phyloP scores from a whole-genome alignment of 2,113 vertebrate genomes.

The Catharus bicknelli region DNA sequence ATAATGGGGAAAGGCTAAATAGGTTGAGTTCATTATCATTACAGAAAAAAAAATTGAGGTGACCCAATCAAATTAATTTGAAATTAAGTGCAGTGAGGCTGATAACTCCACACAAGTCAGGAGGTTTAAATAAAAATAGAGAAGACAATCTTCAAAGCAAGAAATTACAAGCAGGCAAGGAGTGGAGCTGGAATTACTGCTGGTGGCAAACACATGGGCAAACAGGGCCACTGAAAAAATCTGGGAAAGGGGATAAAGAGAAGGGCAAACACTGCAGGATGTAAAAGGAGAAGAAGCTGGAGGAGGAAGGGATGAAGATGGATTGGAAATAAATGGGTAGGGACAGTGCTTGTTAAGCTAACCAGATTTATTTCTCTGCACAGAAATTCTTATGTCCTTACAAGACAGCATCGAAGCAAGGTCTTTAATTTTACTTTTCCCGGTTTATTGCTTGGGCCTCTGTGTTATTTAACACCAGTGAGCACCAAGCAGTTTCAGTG shows the following conservation, averaged over 20 bases:
- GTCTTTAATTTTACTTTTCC: constrained; percentile 55
- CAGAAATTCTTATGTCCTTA: constrained; percentile 38
- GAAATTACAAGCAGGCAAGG: neutral
- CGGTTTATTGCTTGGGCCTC: constrained; percentile 29
- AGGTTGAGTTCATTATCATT: constrained; percentile 64
- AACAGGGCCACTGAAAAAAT: neutral
- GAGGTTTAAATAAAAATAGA: constrained; percentile 48
- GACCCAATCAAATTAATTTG: constrained; percentile 66
- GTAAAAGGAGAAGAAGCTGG: neutral
- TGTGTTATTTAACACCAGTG: neutral
- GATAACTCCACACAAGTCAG: constrained; percentile 58
- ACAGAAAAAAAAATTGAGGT: constrained; percentile 15
- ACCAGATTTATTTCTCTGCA: constrained; percentile 44
- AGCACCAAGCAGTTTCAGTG: neutral
- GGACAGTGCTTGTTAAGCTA: constrained; percentile 52
- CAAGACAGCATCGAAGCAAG: neutral
- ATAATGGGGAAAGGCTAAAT: constrained; percentile 64
- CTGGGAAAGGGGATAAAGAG: neutral
- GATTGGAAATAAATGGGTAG: constrained; percentile 53
- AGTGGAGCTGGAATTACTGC: neutral
- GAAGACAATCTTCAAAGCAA: constrained; percentile 16
- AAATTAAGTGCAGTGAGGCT: constrained; percentile 64
- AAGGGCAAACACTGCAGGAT: neutral
- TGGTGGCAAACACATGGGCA: neutral
- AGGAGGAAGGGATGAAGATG: constrained; percentile 32